Conservation (phyloP, 2,888 invertebrate genomes). For the Lydus trimaculatus region DNA sequence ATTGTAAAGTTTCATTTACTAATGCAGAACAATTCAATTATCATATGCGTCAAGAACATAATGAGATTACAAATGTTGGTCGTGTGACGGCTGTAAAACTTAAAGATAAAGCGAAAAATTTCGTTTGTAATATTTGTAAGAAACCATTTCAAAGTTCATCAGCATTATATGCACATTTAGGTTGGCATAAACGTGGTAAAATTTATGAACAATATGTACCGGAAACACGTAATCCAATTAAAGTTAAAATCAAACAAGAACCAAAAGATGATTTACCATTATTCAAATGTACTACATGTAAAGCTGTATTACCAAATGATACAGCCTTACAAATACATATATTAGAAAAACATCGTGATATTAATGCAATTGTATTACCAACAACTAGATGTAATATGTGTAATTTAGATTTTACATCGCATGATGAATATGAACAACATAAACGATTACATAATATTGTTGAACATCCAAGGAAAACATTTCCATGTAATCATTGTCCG, state of each 20-base stretch:
- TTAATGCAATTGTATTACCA: conserved; percentile 50
- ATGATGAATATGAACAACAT: conserved; percentile 68
- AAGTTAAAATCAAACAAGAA: conserved; percentile 32
- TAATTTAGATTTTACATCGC: conserved; percentile 67
- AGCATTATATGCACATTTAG: conserved; percentile 68
- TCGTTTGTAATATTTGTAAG: conserved; percentile 70
- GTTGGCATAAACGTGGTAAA: conserved; percentile 67
- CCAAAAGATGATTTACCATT: conserved; percentile 41
- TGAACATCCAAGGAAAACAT: conserved; percentile 45
- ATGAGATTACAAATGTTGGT: conserved; percentile 27
- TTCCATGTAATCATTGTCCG: conserved; percentile 69
- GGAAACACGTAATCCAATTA: conserved; percentile 23
- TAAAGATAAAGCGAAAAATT: conserved; percentile 42
- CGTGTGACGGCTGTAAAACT: conserved; percentile 14
- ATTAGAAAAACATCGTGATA: conserved; percentile 55
- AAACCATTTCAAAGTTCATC: conserved; percentile 66
- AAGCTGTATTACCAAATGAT: conserved; percentile 50
- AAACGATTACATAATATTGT: conserved; percentile 62
- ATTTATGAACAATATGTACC: conserved; percentile 54
- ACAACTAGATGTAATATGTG: conserved; percentile 65
- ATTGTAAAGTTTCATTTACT: conserved; percentile 53
- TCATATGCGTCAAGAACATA: conserved; percentile 55
- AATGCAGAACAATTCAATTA: conserved; percentile 42
- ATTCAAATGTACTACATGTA: conserved; percentile 51
- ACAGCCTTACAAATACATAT: conserved; percentile 57